Percentiles rank a stretch among this genome's conserved stretches.
Evolutionary conservation across 2,797 vertebrate genomes (phyloP).

Genomic region (Lycodopsis pacificus): DNA sequence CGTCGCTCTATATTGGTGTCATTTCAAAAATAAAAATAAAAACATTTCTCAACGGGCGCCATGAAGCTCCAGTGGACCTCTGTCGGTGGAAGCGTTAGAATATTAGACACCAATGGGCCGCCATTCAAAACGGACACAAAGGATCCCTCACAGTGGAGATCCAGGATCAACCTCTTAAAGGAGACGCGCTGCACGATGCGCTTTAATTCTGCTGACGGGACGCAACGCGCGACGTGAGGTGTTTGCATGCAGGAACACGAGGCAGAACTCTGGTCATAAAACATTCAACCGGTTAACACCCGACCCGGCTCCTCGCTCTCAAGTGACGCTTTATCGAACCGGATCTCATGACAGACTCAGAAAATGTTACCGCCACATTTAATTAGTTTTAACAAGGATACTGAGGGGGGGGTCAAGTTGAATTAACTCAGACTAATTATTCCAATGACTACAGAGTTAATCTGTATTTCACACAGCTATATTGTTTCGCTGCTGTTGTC

Average conservation of each 20-base stretch:
- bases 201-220: neutral
- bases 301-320: constrained; percentile 40
- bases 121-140: constrained; percentile 36
- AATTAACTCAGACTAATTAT: constrained; percentile 72
- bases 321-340: constrained; percentile 53
- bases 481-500: constrained; percentile 41
- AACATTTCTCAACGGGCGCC: constrained; percentile 12
- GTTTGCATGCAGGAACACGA: constrained; percentile 15
- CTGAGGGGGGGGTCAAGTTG: constrained; percentile 53
- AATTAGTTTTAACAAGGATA: constrained; percentile 70
- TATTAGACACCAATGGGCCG: constrained; percentile 19
- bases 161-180: constrained; percentile 23
- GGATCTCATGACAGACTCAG: constrained; percentile 61
- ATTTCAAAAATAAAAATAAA: constrained; percentile 19
- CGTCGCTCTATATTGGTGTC: constrained; percentile 8
- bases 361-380: constrained; percentile 68
- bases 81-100: constrained; percentile 15
- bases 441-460: constrained; percentile 43
- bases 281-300: constrained; percentile 33
- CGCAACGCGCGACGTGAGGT: neutral
- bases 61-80: neutral
- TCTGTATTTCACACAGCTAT: constrained; percentile 45
- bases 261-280: constrained; percentile 1
- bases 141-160: constrained; percentile 7
- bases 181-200: constrained; percentile 14